Percentiles rank a stretch among this genome's conserved stretches.
These are phyloP conservation scores for Bemisia tabaci DNA, from an alignment of 1,140 invertebrate species.

Conservation along the genomic window DNA sequence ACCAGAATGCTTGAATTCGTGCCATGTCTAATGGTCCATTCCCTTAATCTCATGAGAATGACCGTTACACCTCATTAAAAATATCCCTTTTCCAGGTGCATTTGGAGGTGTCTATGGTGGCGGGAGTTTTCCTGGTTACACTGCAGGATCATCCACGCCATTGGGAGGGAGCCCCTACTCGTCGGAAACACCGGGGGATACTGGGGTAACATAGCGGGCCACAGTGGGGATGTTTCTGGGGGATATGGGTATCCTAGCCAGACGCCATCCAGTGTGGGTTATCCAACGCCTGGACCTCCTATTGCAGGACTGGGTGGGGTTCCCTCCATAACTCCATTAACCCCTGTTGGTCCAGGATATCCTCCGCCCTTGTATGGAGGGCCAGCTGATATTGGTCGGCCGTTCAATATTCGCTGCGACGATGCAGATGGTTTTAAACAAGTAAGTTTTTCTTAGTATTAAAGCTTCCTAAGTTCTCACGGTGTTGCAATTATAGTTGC, in stretches of 20 bases:
- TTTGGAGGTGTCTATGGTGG: slow-evolving; percentile 16
- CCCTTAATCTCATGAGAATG: no score
- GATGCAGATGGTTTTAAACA: slow-evolving; percentile 66
- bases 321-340: not conserved
- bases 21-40: no score
- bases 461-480: no score
- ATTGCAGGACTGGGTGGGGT: slow-evolving; percentile 11
- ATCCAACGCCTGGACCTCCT: slow-evolving; percentile 7
- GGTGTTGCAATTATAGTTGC: no score
- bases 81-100: slow-evolving; percentile 5
- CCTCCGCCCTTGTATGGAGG: slow-evolving; percentile 7
- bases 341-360: slow-evolving; percentile 10
- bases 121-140: slow-evolving; percentile 19
- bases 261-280: not conserved
- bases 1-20: no score
- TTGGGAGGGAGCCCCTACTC: slow-evolving; percentile 27
- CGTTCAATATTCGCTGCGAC: slow-evolving; percentile 45
- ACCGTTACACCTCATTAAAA: no score
- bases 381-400: slow-evolving; percentile 24
- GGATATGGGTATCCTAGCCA: slow-evolving; percentile 1
- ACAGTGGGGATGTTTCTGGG: slow-evolving; percentile 16
- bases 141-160: slow-evolving; percentile 25
- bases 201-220: slow-evolving; percentile 27
- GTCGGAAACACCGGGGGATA: slow-evolving; percentile 23
- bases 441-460: slow-evolving; percentile 16